These are phyloP conservation scores for Polyommatus iphigenia DNA, from an alignment of 2,888 invertebrate genomes.

Conservation along the genomic window DNA sequence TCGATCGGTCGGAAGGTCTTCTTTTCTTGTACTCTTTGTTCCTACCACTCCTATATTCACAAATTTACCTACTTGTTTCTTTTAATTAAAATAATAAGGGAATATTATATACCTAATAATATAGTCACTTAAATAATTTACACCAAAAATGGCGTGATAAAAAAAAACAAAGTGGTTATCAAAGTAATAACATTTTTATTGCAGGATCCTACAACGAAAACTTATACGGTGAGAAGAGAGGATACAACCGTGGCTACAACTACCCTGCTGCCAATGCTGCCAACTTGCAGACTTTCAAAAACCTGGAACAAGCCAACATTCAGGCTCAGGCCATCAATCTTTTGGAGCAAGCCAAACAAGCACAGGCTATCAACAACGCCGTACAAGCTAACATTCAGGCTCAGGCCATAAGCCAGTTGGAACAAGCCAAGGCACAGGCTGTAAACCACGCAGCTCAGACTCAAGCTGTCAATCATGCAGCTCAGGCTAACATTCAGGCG, in stretches of 20 bases:
- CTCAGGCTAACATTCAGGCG: not conserved
- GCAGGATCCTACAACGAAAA: slow-evolving; percentile 65
- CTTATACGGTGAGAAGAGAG: slow-evolving; percentile 51
- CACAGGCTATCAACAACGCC: slow-evolving; percentile 21
- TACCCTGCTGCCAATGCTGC: slow-evolving; percentile 14
- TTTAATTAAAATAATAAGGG: no score
- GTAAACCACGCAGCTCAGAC: not conserved
- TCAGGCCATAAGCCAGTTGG: not conserved
- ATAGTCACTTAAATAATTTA: no score
- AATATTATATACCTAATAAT: no score
- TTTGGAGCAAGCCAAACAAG: not conserved
- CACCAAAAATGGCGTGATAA: no score
- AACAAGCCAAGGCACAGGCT: slow-evolving; percentile 4
- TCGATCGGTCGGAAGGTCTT: no score
- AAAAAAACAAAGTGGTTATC: no score
- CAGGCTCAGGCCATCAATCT: slow-evolving; percentile 22
- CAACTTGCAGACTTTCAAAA: not conserved
- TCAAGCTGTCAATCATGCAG: not conserved
- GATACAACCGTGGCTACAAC: slow-evolving; percentile 35
- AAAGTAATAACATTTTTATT: not conserved
- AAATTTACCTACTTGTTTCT: no score
- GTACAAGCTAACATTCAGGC: not conserved
- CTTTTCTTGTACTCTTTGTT: no score
- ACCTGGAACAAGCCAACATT: not conserved
- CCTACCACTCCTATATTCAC: no score